These are phyloP conservation scores for Synergus gifuensis DNA, from an alignment of 2,888 invertebrate genomes.

Conservation along the genomic window DNA sequence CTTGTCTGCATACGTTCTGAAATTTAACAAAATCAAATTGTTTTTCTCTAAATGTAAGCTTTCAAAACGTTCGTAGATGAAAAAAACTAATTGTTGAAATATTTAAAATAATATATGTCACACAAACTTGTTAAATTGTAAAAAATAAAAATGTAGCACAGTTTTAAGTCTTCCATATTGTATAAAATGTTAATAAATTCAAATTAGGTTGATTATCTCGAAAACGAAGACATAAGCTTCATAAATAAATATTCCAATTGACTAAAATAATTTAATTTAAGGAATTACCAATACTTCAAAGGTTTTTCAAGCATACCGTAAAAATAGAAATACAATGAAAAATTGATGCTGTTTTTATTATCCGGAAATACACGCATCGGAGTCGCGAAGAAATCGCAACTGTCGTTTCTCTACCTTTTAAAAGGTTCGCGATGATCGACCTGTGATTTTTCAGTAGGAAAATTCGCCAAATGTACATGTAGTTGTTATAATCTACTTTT, in stretches of 20 bases:
- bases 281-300: not conserved
- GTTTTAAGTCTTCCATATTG: not conserved
- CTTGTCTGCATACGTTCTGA: not conserved
- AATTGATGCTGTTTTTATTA: constrained; percentile 36
- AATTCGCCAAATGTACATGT: constrained; percentile 5
- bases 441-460: not conserved
- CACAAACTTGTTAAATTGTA: not conserved
- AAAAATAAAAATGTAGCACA: not conserved
- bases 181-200: not conserved
- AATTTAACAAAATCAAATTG: not conserved
- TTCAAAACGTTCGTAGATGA: not conserved
- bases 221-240: not conserved
- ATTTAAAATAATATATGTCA: not conserved
- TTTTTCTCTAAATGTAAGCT: not conserved
- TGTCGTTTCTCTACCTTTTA: not conserved
- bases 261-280: constrained; percentile 5
- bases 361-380: constrained; percentile 13
- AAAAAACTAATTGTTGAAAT: not conserved
- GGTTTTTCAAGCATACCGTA: not conserved
- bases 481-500: constrained; percentile 23
- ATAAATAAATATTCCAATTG: not conserved
- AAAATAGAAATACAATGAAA: not conserved
- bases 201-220: not conserved
- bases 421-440: not conserved
- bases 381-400: not conserved